Evolutionary conservation across 1,140 invertebrate species (phyloP).

Genomic region (Panulirus ornatus): DNA sequence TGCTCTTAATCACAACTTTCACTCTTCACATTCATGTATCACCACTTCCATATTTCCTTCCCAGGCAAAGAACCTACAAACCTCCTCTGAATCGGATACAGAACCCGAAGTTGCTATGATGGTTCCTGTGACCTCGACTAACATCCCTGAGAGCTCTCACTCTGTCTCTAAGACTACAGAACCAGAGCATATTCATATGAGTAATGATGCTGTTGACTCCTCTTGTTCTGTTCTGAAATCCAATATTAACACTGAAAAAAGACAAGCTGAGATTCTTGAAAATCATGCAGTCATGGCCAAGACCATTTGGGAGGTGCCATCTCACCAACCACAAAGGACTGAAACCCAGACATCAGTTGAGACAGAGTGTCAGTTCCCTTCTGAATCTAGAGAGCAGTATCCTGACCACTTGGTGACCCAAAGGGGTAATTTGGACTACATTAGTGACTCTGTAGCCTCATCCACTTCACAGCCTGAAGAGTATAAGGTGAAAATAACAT

Average conservation of each 20-base stretch:
- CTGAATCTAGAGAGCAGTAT: conserved; percentile 39
- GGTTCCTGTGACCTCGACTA: conserved; percentile 58
- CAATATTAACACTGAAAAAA: conserved; percentile 42
- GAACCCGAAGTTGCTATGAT: conserved; percentile 34
- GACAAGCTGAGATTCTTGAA: conserved; percentile 48
- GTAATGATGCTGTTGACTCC: conserved; percentile 22
- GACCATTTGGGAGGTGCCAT: background rate
- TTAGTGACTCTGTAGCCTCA: conserved; percentile 41
- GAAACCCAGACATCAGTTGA: conserved; percentile 34
- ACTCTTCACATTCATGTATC: conserved; percentile 7
- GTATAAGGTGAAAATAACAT: conserved; percentile 69
- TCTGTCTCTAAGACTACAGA: conserved; percentile 51
- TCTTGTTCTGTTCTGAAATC: conserved; percentile 24
- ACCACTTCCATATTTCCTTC: conserved; percentile 52
- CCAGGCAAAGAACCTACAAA: conserved; percentile 49
- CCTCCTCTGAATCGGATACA: conserved; percentile 49
- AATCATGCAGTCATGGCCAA: conserved; percentile 28
- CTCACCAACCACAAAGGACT: background rate
- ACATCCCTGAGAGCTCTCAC: conserved; percentile 47
- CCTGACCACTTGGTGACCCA: conserved; percentile 49
- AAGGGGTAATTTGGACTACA: conserved; percentile 56
- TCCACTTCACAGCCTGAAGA: conserved; percentile 58
- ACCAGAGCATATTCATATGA: conserved; percentile 30
- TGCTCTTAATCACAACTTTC: background rate
- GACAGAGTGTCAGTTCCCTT: conserved; percentile 18